A percentile compares a stretch with the other conserved stretches of the same genome.
Conservation (phyloP, 1,140 invertebrate species). For the Caenorhabditis brenneri region DNA sequence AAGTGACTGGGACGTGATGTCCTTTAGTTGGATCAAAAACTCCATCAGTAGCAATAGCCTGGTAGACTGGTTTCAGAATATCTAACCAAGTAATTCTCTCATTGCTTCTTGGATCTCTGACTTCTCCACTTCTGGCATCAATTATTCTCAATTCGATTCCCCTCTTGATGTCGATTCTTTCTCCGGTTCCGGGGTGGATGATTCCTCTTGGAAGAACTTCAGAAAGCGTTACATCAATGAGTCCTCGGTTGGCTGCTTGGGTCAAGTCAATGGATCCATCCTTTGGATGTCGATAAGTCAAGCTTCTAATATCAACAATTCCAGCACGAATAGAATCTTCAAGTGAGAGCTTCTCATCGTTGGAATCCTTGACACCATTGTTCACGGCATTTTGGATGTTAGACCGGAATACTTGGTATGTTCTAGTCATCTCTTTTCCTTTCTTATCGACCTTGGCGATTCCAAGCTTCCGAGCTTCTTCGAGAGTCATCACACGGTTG, state of each 20-base stretch:
- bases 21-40: conserved; percentile 79
- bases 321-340: conserved; percentile 71
- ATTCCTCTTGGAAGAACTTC: conserved; percentile 68
- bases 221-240: conserved; percentile 70
- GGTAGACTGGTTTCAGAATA: conserved; percentile 68
- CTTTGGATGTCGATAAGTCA: conserved; percentile 64
- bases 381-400: conserved; percentile 69
- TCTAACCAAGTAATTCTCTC: conserved; percentile 68
- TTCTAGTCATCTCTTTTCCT: conserved; percentile 68
- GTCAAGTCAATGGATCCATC: conserved; percentile 65
- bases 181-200: conserved; percentile 70
- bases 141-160: conserved; percentile 82
- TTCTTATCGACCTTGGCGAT: conserved; percentile 70
- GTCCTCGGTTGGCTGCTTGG: conserved; percentile 68
- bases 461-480: conserved; percentile 68
- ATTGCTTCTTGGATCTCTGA: conserved; percentile 72
- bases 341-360: conserved; percentile 69
- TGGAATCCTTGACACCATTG: conserved; percentile 64
- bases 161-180: conserved; percentile 80
- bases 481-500: conserved; percentile 64
- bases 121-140: conserved; percentile 83
- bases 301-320: conserved; percentile 69
- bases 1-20: conserved; percentile 80
- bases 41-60: conserved; percentile 67
- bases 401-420: conserved; percentile 68